Evolutionary conservation across 2,888 invertebrate species (phyloP).

Genomic region (Augiades crinisus): DNA sequence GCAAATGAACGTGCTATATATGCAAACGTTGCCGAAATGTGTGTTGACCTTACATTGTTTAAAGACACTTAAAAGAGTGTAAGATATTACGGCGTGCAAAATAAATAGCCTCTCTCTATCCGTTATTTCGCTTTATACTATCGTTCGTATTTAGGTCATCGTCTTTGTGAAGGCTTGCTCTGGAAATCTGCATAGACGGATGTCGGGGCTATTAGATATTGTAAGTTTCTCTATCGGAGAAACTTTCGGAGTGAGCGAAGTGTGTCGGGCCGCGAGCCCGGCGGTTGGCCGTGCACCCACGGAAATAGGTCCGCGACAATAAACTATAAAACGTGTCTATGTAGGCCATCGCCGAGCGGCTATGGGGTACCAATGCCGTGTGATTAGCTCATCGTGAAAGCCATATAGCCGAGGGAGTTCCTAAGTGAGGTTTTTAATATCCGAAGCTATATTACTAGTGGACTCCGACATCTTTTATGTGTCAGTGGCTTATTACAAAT

Average conservation of each 20-base stretch:
- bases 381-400: background rate
- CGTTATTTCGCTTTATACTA: constrained; percentile 51
- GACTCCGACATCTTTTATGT: too few species aligned
- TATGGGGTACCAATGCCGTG: constrained; percentile 49
- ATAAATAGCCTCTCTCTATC: constrained; percentile 51
- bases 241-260: constrained; percentile 75
- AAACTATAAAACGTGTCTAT: constrained; percentile 72
- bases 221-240: constrained; percentile 77
- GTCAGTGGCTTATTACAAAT: too few species aligned
- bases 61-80: constrained; percentile 30
- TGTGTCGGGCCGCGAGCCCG: constrained; percentile 62
- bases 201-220: constrained; percentile 75
- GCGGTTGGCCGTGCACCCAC: constrained; percentile 66
- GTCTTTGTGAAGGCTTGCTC: constrained; percentile 67
- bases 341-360: constrained; percentile 63
- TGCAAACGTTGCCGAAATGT: background rate
- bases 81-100: constrained; percentile 42
- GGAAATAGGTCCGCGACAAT: constrained; percentile 75
- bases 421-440: too few species aligned
- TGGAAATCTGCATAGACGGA: constrained; percentile 80
- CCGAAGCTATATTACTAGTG: too few species aligned
- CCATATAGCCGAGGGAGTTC: background rate
- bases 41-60: background rate
- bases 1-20: background rate
- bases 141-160: constrained; percentile 66